Percentiles rank a stretch among this genome's conserved stretches.
phyloP scores from a whole-genome alignment of 1,140 invertebrate genomes.

The Nebria ingens region DNA sequence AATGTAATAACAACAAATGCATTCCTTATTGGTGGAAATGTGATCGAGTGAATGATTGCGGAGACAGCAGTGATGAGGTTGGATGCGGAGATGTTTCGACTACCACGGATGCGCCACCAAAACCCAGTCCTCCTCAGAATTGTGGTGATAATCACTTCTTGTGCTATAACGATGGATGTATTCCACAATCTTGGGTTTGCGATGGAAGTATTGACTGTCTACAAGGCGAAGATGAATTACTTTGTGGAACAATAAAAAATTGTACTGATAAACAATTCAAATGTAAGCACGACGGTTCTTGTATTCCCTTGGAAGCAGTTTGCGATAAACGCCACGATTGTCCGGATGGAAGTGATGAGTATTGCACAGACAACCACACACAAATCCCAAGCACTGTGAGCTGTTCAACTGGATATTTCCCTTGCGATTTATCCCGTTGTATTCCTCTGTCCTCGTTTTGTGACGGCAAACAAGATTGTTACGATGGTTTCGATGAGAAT shows the following conservation, averaged over 20 bases:
- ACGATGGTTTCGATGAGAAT: constrained; percentile 60
- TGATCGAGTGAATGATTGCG: constrained; percentile 57
- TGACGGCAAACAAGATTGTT: constrained; percentile 56
- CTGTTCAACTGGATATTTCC: constrained; percentile 48
- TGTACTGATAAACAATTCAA: constrained; percentile 49
- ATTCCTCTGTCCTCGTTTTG: constrained; percentile 47
- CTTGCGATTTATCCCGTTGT: constrained; percentile 50
- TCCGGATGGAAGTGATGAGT: constrained; percentile 63
- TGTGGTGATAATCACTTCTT: constrained; percentile 52
- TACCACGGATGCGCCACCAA: constrained; percentile 17
- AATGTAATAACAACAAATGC: constrained; percentile 62
- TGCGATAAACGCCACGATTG: constrained; percentile 66
- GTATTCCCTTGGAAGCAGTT: constrained; percentile 44
- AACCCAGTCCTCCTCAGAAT: constrained; percentile 20
- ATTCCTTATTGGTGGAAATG: constrained; percentile 76
- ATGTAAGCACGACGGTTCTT: constrained; percentile 59
- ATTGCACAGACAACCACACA: constrained; percentile 25
- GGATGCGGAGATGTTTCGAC: constrained; percentile 18
- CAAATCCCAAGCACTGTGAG: constrained; percentile 32
- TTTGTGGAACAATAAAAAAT: constrained; percentile 25
- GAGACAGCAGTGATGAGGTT: constrained; percentile 65
- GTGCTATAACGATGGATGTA: constrained; percentile 47
- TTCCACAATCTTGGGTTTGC: constrained; percentile 43
- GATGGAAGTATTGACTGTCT: constrained; percentile 47
- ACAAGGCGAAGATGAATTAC: constrained; percentile 45